phyloP scores from a whole-genome alignment of 2,113 vertebrate genomes.

The Podocnemis expansa region DNA sequence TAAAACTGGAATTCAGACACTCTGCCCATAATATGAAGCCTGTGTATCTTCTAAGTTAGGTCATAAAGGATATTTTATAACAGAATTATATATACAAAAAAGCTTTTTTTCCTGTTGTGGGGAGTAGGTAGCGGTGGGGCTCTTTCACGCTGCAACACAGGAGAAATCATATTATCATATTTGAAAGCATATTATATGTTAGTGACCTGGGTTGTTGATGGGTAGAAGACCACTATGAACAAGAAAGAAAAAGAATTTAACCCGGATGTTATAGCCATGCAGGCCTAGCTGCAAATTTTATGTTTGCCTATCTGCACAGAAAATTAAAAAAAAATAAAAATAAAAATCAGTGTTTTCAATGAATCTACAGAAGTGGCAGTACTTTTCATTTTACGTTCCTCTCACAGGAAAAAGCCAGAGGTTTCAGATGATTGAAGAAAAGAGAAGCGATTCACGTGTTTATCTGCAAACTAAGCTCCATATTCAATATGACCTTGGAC shows the following conservation, averaged over 20 bases:
- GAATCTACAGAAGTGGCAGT: not conserved
- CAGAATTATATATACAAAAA: not conserved
- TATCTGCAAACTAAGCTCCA: not conserved
- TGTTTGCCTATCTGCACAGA: not conserved
- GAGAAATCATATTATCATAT: not conserved
- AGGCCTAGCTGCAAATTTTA: not conserved
- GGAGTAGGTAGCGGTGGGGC: too few species aligned
- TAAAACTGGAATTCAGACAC: not conserved
- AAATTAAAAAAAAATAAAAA: too few species aligned
- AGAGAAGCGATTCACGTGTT: not conserved
- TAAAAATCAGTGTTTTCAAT: not conserved
- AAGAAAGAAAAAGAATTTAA: not conserved
- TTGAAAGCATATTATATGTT: not conserved
- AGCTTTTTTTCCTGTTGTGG: not conserved
- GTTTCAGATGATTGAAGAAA: not conserved
- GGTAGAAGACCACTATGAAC: not conserved
- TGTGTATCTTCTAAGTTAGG: not conserved
- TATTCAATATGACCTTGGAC: not conserved
- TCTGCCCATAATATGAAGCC: not conserved
- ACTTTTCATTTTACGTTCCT: not conserved
- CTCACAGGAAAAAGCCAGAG: not conserved
- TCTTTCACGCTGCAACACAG: not conserved
- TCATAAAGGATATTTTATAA: not conserved
- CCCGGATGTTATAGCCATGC: not conserved
- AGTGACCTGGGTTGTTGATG: not conserved